phyloP scores from a whole-genome alignment of 2,888 invertebrate species.

The Cerceris ruficornis region DNA sequence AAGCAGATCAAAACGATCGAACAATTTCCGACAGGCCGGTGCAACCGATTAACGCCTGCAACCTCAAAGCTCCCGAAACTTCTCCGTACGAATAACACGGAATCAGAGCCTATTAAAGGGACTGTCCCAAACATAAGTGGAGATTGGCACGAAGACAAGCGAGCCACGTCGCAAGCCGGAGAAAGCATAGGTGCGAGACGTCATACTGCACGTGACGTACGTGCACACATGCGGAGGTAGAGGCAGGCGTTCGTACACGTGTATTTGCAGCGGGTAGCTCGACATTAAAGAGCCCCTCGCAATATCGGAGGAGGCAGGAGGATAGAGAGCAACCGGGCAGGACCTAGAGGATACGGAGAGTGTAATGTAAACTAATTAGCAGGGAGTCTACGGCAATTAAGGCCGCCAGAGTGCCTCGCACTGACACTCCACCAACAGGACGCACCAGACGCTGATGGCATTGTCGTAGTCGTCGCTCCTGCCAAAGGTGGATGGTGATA shows the following conservation, averaged over 20 bases:
- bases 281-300: slow-evolving; percentile 71
- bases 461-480: slow-evolving; percentile 30
- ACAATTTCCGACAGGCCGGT: too few relatives aligned
- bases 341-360: slow-evolving; percentile 75
- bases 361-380: slow-evolving; percentile 81
- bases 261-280: slow-evolving; percentile 46
- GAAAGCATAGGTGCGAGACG: neutral
- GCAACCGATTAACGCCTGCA: too few relatives aligned
- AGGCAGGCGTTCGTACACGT: slow-evolving; percentile 38
- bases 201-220: slow-evolving; percentile 23
- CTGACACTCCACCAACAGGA: slow-evolving; percentile 73
- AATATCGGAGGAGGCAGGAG: slow-evolving; percentile 69
- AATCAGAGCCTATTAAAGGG: neutral
- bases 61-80: too few relatives aligned
- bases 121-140: neutral
- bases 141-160: neutral
- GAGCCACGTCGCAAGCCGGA: neutral
- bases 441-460: slow-evolving; percentile 35
- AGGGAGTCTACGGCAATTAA: slow-evolving; percentile 80
- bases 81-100: too few relatives aligned
- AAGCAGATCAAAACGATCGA: too few relatives aligned
- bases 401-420: slow-evolving; percentile 77
- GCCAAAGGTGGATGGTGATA: slow-evolving; percentile 6
- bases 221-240: slow-evolving; percentile 12
- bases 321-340: slow-evolving; percentile 66